Base-by-base conservation (phyloP, 2,113 vertebrate species). In the Accipiter cooperii region DNA sequence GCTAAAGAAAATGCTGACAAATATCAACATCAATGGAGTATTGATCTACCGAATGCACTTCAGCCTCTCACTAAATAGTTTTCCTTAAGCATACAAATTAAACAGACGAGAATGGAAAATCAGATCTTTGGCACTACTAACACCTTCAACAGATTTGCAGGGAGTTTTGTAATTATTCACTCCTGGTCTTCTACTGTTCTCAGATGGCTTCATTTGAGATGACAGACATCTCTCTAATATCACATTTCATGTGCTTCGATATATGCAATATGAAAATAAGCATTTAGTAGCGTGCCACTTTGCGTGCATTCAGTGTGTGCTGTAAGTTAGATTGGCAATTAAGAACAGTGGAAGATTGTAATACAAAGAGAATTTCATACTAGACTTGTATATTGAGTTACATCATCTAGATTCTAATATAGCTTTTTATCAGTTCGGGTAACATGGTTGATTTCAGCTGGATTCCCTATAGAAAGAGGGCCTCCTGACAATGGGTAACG, bases 1-100 rank as follows among this genome's bases (percentile, higher is more conserved):
- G 10, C 51, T 85, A 89, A 94, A 94, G 95, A 96, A 98, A 97
- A 97, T 83, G 70, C 71, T 97, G 91, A 97, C 96, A 98, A 97
- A 97, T 93, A 96, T 95, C 87, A 96, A 63, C 89, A 78, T 97
- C 80, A 89, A 84, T 86, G 51, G 51, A 87, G 25, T 97, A 98
- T 97, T 94, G 96, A 98, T 98, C 88, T 94, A 92, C 64, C 46
- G 89, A 97, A 90, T 71, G 77, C 52, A 92, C 71, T 96, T 95
- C 81, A 94, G 82, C 29, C 69, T 96, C 64, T 96, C 74, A 93
- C 74, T 89, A 96, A 97, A 96, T 57, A 95, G 73, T 91, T 97
- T 97, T 96, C 78, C 66, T 94, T 95, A 96, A 96, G 93, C 94
- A 96, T 91, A 95, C 76, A 96, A 94, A 97, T 97, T 97, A 95